A percentile compares a stretch with the other conserved stretches of the same genome.
phyloP scores from a whole-genome alignment of 2,797 vertebrate species.

The Malurus splendens region DNA sequence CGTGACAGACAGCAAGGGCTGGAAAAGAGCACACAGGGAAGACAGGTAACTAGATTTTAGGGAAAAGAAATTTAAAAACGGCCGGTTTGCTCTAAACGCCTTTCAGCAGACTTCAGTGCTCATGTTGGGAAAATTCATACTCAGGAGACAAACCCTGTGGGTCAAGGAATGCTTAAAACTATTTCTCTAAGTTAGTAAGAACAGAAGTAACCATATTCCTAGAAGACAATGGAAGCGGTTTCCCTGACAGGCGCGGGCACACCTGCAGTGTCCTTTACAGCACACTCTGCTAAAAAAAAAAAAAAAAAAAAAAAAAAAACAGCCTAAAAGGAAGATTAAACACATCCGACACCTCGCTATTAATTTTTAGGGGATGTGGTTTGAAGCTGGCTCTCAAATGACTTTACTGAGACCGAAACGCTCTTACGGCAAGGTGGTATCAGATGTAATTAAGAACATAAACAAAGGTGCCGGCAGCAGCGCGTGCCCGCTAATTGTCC shows the following conservation, averaged over 20 bases:
- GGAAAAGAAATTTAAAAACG: background rate
- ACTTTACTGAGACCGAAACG: rapidly evolving
- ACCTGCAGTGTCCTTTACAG: background rate
- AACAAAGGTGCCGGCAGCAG: background rate
- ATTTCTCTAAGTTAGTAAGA: background rate
- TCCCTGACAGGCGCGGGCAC: background rate
- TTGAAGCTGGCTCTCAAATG: background rate
- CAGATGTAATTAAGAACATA: rapidly evolving
- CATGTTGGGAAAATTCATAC: background rate
- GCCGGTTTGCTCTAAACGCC: rapidly evolving
- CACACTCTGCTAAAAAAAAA: background rate
- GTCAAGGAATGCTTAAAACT: background rate
- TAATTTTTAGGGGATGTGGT: background rate
- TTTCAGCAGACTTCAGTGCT: background rate
- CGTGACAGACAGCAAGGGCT: background rate
- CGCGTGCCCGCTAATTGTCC: background rate
- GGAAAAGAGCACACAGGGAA: background rate
- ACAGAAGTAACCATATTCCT: background rate
- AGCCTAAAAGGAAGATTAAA: background rate
- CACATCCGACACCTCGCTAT: background rate
- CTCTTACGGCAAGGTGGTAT: rapidly evolving
- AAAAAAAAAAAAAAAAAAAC: background rate
- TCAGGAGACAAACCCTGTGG: background rate
- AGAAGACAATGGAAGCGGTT: background rate
- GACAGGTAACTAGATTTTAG: background rate